These are phyloP conservation scores for Chionomys nivalis DNA, from an alignment of 2,113 vertebrate genomes.

Conservation along the genomic window DNA sequence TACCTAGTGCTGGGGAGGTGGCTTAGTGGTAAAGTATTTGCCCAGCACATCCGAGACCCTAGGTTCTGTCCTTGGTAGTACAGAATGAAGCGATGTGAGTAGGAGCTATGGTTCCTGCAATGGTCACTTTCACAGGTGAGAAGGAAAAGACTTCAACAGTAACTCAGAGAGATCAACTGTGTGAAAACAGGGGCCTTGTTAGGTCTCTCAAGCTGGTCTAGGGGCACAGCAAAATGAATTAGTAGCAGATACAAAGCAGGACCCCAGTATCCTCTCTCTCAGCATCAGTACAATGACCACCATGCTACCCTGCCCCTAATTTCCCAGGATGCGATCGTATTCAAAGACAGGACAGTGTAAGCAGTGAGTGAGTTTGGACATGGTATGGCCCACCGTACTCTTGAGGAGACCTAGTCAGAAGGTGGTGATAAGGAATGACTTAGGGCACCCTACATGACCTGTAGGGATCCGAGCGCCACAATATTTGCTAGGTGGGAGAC, in stretches of 20 bases:
- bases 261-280: neutral
- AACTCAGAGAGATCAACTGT: neutral
- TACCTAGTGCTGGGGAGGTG: neutral
- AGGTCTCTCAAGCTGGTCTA: neutral
- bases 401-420: neutral
- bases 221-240: neutral
- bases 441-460: neutral
- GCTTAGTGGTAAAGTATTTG: neutral
- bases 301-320: neutral
- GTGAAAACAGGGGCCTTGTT: neutral
- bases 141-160: neutral
- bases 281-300: neutral
- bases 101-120: neutral
- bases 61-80: neutral
- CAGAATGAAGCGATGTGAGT: neutral
- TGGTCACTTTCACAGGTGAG: neutral
- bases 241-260: neutral
- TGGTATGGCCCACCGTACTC: too few relatives aligned
- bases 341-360: neutral
- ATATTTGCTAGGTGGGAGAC: neutral
- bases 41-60: too few relatives aligned
- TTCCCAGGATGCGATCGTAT: neutral
- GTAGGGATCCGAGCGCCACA: neutral
- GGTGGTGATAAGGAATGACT: neutral
- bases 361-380: neutral